phyloP scores from a whole-genome alignment of 2,888 invertebrate genomes.

The Agrilus biguttatus region DNA sequence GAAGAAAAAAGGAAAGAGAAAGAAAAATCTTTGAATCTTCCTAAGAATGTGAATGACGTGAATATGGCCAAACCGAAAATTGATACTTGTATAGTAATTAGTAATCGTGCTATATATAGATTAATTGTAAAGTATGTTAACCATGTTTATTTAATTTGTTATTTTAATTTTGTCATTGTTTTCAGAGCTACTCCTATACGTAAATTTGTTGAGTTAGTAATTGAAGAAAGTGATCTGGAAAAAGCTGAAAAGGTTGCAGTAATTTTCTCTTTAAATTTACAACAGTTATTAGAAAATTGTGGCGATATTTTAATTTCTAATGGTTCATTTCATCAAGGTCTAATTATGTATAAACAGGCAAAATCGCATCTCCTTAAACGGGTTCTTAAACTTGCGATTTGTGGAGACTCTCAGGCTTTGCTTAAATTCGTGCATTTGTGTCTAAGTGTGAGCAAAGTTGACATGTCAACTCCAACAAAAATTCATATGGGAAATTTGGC shows the following conservation, averaged over 20 bases:
- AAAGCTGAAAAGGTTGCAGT: conserved; percentile 42
- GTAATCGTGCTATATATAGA: conserved; percentile 44
- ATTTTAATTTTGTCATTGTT: background rate
- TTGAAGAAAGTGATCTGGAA: conserved; percentile 37
- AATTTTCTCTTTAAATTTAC: conserved; percentile 46
- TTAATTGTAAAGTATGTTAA: conserved; percentile 35
- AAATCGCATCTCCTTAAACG: conserved; percentile 39
- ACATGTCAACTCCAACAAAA: conserved; percentile 43
- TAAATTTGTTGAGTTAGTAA: conserved; percentile 41
- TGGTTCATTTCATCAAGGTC: conserved; percentile 60
- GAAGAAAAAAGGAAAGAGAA: conserved; percentile 21
- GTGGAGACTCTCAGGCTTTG: conserved; percentile 45
- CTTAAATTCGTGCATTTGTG: conserved; percentile 43
- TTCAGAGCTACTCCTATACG: conserved; percentile 31
- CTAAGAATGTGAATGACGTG: conserved; percentile 32
- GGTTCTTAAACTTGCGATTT: conserved; percentile 45
- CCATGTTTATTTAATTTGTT: background rate
- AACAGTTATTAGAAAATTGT: conserved; percentile 58
- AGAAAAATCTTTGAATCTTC: conserved; percentile 25
- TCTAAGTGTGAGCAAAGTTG: conserved; percentile 36
- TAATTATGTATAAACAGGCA: conserved; percentile 60
- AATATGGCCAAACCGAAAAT: conserved; percentile 32
- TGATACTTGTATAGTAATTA: conserved; percentile 45
- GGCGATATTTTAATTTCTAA: conserved; percentile 68
- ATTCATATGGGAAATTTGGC: conserved; percentile 51